Conservation (phyloP, 2,797 vertebrate species). For the Amblyraja radiata region DNA sequence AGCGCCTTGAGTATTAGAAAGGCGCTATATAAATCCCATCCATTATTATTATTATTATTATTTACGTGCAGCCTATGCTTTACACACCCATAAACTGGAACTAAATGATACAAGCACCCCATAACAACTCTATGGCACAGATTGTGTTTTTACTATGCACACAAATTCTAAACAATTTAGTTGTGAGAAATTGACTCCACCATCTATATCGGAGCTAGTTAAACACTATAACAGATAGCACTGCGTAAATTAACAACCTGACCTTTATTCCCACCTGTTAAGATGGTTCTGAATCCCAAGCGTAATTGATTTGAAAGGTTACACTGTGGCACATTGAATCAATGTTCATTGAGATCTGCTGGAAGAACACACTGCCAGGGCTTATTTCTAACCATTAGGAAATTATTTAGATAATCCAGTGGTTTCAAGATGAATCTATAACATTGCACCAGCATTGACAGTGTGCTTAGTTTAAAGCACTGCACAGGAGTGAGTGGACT, state of each 20-base stretch:
- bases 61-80: not conserved
- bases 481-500: not conserved
- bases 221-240: not conserved
- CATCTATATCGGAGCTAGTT: not conserved
- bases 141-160: not conserved
- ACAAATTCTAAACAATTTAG: not conserved
- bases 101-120: not conserved
- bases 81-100: not conserved
- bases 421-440: not conserved
- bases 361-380: not conserved
- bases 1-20: too few relatives aligned
- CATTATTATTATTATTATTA: too few relatives aligned
- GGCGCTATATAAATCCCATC: too few relatives aligned
- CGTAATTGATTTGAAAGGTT: conserved; percentile 16
- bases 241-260: not conserved
- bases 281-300: not conserved
- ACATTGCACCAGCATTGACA: not conserved
- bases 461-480: not conserved
- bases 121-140: not conserved
- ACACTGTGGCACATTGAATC: not conserved
- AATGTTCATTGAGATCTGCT: not conserved
- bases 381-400: not conserved
- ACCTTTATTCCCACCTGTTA: not conserved
- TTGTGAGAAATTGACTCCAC: not conserved
- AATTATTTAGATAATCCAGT: not conserved